Evolutionary conservation across 2,888 invertebrate genomes (phyloP).

Genomic region (Heliconius cydno): DNA sequence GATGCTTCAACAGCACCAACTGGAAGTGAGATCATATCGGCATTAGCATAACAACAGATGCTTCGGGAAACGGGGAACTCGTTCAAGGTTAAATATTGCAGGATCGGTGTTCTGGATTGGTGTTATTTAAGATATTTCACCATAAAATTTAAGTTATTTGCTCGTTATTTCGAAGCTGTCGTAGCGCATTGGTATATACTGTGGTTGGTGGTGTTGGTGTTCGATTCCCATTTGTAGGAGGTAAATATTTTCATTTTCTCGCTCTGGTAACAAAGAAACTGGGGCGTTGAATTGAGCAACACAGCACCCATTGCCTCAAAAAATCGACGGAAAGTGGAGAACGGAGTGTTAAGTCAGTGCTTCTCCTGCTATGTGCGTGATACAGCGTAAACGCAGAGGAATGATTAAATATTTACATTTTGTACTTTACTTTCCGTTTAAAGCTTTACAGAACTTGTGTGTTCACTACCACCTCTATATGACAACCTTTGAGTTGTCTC

Average conservation of each 20-base stretch:
- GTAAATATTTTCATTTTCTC: no score
- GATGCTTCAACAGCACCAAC: slow-evolving; percentile 51
- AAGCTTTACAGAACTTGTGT: neutral
- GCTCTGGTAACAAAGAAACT: no score
- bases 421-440: neutral
- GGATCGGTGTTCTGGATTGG: neutral
- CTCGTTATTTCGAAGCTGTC: no score
- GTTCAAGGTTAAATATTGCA: slow-evolving; percentile 39
- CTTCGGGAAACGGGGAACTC: slow-evolving; percentile 54
- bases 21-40: slow-evolving; percentile 65
- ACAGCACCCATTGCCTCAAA: no score
- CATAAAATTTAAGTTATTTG: neutral
- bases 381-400: no score
- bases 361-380: no score
- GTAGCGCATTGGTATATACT: no score
- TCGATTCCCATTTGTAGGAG: no score
- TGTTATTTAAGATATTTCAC: neutral
- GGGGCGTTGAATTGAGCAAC: no score
- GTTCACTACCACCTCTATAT: neutral
- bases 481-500: neutral
- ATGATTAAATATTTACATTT: neutral
- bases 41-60: slow-evolving; percentile 58
- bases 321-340: no score
- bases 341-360: no score
- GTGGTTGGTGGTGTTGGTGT: no score